Base-by-base conservation (phyloP, 2,113 vertebrate species). In the Myxocyprinus asiaticus region DNA sequence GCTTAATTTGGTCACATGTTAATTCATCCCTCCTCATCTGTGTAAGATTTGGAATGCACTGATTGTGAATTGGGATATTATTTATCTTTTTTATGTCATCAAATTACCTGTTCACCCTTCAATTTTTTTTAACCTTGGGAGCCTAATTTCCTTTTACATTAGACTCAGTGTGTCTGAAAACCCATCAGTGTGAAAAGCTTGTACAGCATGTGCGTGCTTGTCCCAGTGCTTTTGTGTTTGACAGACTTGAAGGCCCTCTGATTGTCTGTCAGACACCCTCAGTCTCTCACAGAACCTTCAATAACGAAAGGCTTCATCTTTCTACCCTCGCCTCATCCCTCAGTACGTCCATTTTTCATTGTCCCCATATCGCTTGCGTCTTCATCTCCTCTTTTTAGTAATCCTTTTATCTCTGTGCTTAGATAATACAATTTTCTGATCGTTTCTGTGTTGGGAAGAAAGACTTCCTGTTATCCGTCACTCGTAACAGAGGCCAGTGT, bases 341-440 rank as follows among this genome's bases (percentile, higher is more conserved):
- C 22, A 33, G 3, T 33, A 33, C 3, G 22, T 33, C 22, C 1
- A 33, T 33, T 33, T 33, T 33, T 33, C 22, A 33, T 33, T 33
- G 51, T 72, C 43, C n/a, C 55, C 42, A 7, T 72, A 72, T 72
- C 9, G 55, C 43, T 72, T 56, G 22, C 15, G 3, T 47, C 58
- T 44, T 59, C 69, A 59, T 72, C 69, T 72, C 45, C 56, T 12
- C 44, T 33, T 3, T 33, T 9, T 33, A 50, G 71, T 50, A 59
- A 72, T 72, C 42, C 55, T 72, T 72, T 72, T 74, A 50, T 74
- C 45, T 62, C 44, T 61, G 71, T 74, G 45, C 71, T 50, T 62
- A 7, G 58, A 74, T 62, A 74, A 74, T 74, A 50, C 44, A 33
- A 33, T 74, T 74, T 62, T 74, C 71, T 12, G 45, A 50, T 14